phyloP scores from a whole-genome alignment of 1,140 invertebrate species.

The Manduca sexta region DNA sequence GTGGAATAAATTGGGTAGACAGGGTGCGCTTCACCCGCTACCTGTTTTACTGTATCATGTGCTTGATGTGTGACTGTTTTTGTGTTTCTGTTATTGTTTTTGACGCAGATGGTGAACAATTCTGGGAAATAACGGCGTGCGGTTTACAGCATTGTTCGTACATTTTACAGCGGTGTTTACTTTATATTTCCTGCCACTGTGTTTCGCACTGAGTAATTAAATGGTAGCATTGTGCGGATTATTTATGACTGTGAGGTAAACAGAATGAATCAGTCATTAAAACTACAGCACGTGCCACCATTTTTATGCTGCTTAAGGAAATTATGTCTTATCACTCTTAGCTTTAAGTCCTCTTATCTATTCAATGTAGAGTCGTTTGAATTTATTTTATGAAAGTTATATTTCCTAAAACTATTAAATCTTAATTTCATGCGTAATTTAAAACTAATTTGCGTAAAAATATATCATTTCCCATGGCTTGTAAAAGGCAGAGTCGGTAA shows the following conservation, averaged over 20 bases:
- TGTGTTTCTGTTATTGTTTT: slow-evolving; percentile 32
- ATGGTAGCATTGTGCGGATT: slow-evolving; percentile 24
- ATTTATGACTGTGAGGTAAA: neutral
- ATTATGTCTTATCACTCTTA: too few relatives aligned
- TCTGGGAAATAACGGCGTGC: slow-evolving; percentile 38
- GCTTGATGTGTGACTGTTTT: slow-evolving; percentile 26
- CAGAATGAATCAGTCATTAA: slow-evolving; percentile 1
- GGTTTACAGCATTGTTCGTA: slow-evolving; percentile 47
- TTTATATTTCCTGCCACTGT: slow-evolving; percentile 49
- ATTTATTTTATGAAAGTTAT: too few relatives aligned
- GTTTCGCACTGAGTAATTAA: slow-evolving; percentile 46
- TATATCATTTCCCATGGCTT: too few relatives aligned
- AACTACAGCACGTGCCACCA: too few relatives aligned
- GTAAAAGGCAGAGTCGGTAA: too few relatives aligned
- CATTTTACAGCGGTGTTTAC: slow-evolving; percentile 35
- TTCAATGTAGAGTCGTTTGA: too few relatives aligned
- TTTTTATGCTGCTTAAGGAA: too few relatives aligned
- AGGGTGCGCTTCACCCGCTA: slow-evolving; percentile 60
- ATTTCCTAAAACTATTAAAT: too few relatives aligned
- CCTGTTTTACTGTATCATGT: slow-evolving; percentile 60
- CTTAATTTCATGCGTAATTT: too few relatives aligned
- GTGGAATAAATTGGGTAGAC: slow-evolving; percentile 67
- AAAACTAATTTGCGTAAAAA: too few relatives aligned
- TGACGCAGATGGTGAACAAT: slow-evolving; percentile 31
- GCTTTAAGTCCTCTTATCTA: too few relatives aligned